Conservation (phyloP, 2,888 invertebrate genomes). For the Leuctra nigra region DNA sequence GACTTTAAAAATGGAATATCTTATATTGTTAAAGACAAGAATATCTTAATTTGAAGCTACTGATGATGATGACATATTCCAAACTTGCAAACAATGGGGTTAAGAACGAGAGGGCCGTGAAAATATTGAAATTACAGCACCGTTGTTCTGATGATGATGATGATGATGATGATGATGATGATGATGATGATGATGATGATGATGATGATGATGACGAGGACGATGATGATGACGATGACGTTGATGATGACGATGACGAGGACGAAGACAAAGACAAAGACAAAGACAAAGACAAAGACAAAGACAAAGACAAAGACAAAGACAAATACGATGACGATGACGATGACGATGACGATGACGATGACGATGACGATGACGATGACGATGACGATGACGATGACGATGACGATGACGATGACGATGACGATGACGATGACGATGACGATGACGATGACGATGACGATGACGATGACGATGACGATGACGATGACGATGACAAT, state of each 20-base stretch:
- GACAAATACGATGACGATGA: background rate
- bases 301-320: background rate
- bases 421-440: background rate
- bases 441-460: background rate
- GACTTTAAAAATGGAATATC: too few relatives aligned
- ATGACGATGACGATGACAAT: background rate
- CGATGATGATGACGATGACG: slow-evolving; percentile 3
- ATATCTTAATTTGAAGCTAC: too few relatives aligned
- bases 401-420: background rate
- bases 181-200: background rate
- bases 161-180: background rate
- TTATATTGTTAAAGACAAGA: too few relatives aligned
- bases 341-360: background rate
- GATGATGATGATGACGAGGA: slow-evolving; percentile 2
- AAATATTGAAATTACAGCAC: too few relatives aligned
- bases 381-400: background rate
- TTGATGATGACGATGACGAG: background rate
- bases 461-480: background rate
- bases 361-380: background rate
- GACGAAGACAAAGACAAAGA: background rate
- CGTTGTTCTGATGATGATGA: too few relatives aligned
- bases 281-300: background rate
- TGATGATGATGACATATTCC: too few relatives aligned
- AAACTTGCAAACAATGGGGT: too few relatives aligned
- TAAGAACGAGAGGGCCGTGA: too few relatives aligned